Evolutionary conservation across 1,140 invertebrate genomes (phyloP), one percentile per base, ranked within the genome.

Genomic region (Apis dorsata): DNA sequence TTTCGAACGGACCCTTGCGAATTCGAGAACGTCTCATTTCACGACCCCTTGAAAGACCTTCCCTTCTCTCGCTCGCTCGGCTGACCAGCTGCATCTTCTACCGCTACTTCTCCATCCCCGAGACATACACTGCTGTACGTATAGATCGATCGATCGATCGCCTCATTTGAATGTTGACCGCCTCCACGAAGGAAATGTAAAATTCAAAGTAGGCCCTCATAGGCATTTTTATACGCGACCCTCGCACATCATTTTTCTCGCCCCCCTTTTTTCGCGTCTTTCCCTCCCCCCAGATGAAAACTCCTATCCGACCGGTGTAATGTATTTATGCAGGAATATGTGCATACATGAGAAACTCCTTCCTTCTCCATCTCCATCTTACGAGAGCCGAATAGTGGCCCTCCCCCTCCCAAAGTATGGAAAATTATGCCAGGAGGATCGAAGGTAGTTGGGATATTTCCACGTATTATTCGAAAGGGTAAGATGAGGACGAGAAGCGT

Each of bases 161-260:
- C 76, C 88, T 92, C 88, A 91, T 92, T 92, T 92, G 86, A 92
- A 92, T 92, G 90, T 91, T 93, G 92, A 93, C 92, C 91, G 90
- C 79, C 55, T 53, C 17, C n/a, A 28, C 69, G 80, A 77, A 82
- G 19, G 21, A 44, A 44, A 59, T 68, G 62, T 68, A 69, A 79
- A 79, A 69, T 79, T 79, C 76, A 79, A 79, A 79, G 75, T 79
- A 83, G 62, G 55, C 75, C 73, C 68, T 79, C 68, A 72, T 83
- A 83, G 91, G 89, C 89, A 93, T 91, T 93, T 93, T 93, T 90
- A 92, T 93, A 90, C 85, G 85, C 86, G 73, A 77, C 87, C 68
- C 72, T 81, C 72, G 28, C 66, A 21, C 34, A 19, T 65, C 34
- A 28, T 85, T 78, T 75, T 55, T 81, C 84, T 57, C 75, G 17